Conservation (phyloP, 2,797 vertebrate species). For the Melanotaenia trifasciata region DNA sequence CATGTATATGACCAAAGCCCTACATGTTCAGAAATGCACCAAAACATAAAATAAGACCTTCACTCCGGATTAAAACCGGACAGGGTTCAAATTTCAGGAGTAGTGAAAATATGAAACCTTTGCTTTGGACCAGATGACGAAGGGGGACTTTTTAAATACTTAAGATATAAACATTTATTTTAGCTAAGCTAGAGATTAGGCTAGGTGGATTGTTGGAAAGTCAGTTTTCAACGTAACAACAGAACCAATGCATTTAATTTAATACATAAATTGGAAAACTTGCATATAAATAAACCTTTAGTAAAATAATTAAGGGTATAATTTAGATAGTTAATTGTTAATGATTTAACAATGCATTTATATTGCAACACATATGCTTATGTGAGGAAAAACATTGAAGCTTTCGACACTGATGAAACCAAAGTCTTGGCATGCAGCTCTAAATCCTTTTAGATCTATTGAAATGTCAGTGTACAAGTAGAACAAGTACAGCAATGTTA, state of each 20-base stretch:
- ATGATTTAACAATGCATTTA: too few species aligned
- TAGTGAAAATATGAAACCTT: neutral
- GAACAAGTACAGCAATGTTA: neutral
- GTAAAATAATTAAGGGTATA: neutral
- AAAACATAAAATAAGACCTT: neutral
- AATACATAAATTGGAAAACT: neutral
- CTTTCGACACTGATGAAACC: too few species aligned
- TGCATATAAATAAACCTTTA: neutral
- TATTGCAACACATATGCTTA: too few species aligned
- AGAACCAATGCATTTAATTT: neutral
- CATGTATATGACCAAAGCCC: neutral
- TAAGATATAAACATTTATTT: neutral
- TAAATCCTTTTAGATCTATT: neutral
- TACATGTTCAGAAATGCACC: slow-evolving; percentile 18
- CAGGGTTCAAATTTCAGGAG: neutral
- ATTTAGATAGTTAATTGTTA: neutral
- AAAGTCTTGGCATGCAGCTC: too few species aligned
- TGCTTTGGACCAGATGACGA: neutral
- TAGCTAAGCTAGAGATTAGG: neutral
- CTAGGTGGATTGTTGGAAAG: neutral
- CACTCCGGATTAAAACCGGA: neutral
- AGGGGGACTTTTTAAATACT: neutral
- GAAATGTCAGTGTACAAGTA: neutral
- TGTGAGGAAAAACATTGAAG: too few species aligned
- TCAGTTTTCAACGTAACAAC: neutral